A percentile compares a stretch with the other conserved stretches of the same genome.
Conservation (phyloP, 35 echinoderm and acorn worm genomes). For the Diadema setosum region DNA sequence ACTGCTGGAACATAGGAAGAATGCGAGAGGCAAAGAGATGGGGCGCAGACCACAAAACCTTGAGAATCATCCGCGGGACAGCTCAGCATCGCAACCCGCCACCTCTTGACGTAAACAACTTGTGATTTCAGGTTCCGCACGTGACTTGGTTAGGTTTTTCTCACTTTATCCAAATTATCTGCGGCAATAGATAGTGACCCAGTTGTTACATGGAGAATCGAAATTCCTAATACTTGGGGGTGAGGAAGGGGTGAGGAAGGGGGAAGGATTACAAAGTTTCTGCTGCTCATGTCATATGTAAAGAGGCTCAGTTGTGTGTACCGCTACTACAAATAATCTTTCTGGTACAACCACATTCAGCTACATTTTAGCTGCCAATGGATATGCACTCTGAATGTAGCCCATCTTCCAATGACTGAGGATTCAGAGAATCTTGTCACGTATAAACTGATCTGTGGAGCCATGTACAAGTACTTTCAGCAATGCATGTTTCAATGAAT, state of each 20-base stretch:
- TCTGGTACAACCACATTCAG: too few relatives aligned
- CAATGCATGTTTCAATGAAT: too few relatives aligned
- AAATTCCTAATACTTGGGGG: neutral
- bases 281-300: too few relatives aligned
- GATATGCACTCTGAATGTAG: too few relatives aligned
- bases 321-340: too few relatives aligned
- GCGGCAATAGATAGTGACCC: constrained; percentile 26
- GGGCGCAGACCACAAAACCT: neutral
- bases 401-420: too few relatives aligned
- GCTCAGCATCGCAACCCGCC: neutral
- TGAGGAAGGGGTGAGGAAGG: neutral
- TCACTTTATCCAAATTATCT: constrained; percentile 26
- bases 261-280: neutral
- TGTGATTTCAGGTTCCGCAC: neutral
- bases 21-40: neutral
- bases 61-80: too few relatives aligned
- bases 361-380: too few relatives aligned
- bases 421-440: too few relatives aligned
- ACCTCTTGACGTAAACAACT: constrained; percentile 2
- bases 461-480: too few relatives aligned
- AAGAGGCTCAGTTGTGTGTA: too few relatives aligned
- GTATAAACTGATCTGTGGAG: too few relatives aligned
- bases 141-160: neutral
- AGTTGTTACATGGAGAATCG: neutral
- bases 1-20: neutral